phyloP scores from a whole-genome alignment of 2,888 invertebrate species.

The Cheilosia impressa region DNA sequence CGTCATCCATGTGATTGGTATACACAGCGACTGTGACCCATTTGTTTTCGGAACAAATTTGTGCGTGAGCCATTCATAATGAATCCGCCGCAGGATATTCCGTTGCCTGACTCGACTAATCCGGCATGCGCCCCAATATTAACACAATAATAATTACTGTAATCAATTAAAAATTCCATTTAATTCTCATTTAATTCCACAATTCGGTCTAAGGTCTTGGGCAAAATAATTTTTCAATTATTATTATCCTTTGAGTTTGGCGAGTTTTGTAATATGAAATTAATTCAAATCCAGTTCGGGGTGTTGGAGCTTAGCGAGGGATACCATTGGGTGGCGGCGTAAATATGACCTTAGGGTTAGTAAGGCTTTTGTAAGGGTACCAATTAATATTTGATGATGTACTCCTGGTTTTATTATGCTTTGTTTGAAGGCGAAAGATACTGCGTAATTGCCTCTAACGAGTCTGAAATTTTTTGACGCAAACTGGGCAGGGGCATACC shows the following conservation, averaged over 20 bases:
- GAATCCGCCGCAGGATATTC: slow-evolving; percentile 33
- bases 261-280: slow-evolving; percentile 1
- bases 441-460: no score
- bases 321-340: no score
- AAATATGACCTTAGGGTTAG: no score
- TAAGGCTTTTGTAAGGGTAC: no score
- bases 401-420: no score
- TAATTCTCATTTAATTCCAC: slow-evolving; percentile 60
- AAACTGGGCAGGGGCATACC: no score
- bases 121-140: slow-evolving; percentile 45
- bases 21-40: not conserved
- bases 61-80: slow-evolving; percentile 53
- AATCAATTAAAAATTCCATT: slow-evolving; percentile 74
- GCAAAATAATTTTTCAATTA: slow-evolving; percentile 37
- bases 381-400: no score
- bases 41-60: slow-evolving; percentile 59
- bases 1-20: slow-evolving; percentile 42
- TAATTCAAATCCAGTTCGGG: no score
- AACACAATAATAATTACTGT: slow-evolving; percentile 69
- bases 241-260: slow-evolving; percentile 26
- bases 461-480: no score
- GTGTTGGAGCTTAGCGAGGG: no score
- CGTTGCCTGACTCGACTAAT: slow-evolving; percentile 37
- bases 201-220: slow-evolving; percentile 23
- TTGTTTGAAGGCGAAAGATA: no score